Percentiles rank a stretch among this genome's conserved stretches.
phyloP scores from a whole-genome alignment of 2,113 vertebrate genomes.

The Notothenia coriiceps region DNA sequence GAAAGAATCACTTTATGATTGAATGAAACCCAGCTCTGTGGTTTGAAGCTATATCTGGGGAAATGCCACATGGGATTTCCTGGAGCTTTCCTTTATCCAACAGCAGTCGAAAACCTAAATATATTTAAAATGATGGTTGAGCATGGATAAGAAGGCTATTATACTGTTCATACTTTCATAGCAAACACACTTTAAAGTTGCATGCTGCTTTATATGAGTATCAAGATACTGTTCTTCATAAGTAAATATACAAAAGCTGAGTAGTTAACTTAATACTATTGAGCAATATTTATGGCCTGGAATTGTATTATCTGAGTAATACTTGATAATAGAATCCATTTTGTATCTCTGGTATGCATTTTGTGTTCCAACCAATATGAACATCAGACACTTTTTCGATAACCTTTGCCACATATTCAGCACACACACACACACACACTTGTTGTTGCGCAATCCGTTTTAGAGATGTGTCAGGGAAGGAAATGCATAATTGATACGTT shows the following conservation, averaged over 20 bases:
- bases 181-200: too few species aligned
- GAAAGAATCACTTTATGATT: neutral
- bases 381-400: too few species aligned
- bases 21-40: neutral
- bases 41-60: neutral
- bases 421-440: neutral
- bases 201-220: too few species aligned
- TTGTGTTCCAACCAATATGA: neutral
- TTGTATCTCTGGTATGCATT: neutral
- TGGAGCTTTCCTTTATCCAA: neutral
- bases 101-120: neutral
- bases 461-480: neutral
- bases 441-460: neutral
- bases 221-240: too few species aligned
- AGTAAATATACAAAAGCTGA: too few species aligned
- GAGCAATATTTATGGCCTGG: too few species aligned
- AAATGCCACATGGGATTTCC: neutral
- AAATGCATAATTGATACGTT: slow-evolving; percentile 56
- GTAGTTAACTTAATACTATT: too few species aligned
- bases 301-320: too few species aligned
- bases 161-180: too few species aligned
- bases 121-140: neutral
- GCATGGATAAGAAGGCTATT: neutral
- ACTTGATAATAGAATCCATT: neutral
- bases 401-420: neutral